Percentiles rank a stretch among this genome's conserved stretches.
Evolutionary conservation across 2,113 vertebrate genomes (phyloP).

Genomic region (Callithrix jacchus): DNA sequence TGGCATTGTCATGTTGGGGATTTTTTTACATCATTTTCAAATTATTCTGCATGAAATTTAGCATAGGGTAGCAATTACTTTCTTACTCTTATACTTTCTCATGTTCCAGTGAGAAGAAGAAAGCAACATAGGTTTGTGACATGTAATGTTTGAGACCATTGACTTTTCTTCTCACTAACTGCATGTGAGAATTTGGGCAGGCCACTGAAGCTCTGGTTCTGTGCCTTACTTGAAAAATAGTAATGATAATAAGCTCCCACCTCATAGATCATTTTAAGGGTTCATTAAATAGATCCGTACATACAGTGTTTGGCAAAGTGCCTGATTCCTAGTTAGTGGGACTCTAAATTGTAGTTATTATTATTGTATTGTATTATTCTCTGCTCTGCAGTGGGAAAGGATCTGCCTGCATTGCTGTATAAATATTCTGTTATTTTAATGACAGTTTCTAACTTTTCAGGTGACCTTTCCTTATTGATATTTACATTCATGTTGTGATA

Average conservation of each 20-base stretch:
- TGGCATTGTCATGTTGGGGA: not conserved
- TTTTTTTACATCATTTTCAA: slow-evolving; percentile 61
- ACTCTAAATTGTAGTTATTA: not conserved
- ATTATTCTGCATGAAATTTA: slow-evolving; percentile 70
- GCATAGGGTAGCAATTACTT: slow-evolving; percentile 44
- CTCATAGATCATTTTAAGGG: not conserved
- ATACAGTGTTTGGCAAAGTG: not conserved
- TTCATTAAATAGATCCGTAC: not conserved
- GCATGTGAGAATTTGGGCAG: not conserved
- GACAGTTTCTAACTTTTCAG: not conserved
- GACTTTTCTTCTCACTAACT: not conserved
- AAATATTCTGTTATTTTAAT: slow-evolving; percentile 16
- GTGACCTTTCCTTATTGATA: slow-evolving; percentile 15
- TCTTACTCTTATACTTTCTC: slow-evolving; percentile 62
- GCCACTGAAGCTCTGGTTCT: not conserved
- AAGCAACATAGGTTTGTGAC: not conserved
- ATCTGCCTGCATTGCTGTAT: not conserved
- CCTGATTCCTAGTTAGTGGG: not conserved
- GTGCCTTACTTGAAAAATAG: not conserved
- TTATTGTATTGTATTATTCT: not conserved
- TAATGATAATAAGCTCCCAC: not conserved
- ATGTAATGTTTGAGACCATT: not conserved
- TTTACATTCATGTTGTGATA: not conserved
- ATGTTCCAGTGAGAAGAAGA: slow-evolving; percentile 33
- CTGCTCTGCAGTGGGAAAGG: not conserved